Evolutionary conservation across 2,113 vertebrate genomes (phyloP).

Genomic region (Mola mola): DNA sequence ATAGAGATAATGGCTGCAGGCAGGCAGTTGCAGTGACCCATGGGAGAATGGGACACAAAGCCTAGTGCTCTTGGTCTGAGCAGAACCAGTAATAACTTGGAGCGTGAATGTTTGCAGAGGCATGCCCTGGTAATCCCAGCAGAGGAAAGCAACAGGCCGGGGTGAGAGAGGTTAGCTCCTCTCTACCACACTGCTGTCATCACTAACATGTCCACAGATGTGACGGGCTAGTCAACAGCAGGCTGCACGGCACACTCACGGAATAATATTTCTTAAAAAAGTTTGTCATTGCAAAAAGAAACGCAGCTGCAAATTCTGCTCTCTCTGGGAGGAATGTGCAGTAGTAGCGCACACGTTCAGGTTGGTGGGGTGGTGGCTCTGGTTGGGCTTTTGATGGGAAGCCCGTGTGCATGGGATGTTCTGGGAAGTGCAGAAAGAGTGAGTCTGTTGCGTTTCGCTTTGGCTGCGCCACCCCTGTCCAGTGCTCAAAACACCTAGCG

Average conservation of each 20-base stretch:
- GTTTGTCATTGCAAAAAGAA: neutral
- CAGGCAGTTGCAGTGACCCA: slow-evolving; percentile 37
- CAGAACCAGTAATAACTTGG: slow-evolving; percentile 66
- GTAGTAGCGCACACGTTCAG: slow-evolving; percentile 40
- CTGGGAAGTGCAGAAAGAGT: slow-evolving; percentile 78
- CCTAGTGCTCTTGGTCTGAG: slow-evolving; percentile 30
- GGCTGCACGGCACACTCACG: slow-evolving; percentile 16
- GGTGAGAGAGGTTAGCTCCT: slow-evolving; percentile 61
- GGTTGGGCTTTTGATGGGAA: slow-evolving; percentile 55
- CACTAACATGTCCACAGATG: slow-evolving; percentile 19
- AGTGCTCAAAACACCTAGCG: slow-evolving; percentile 34
- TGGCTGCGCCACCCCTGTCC: slow-evolving; percentile 40
- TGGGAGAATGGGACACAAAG: slow-evolving; percentile 57
- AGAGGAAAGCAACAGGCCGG: slow-evolving; percentile 62
- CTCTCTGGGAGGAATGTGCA: slow-evolving; percentile 32
- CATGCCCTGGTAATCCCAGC: slow-evolving; percentile 67
- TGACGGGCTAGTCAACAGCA: slow-evolving; percentile 39
- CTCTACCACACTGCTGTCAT: slow-evolving; percentile 59
- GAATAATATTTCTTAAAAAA: neutral
- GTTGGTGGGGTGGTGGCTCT: slow-evolving; percentile 47
- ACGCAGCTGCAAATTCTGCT: slow-evolving; percentile 4
- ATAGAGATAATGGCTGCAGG: slow-evolving; percentile 45
- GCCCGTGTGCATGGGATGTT: slow-evolving; percentile 62
- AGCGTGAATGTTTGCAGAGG: slow-evolving; percentile 75
- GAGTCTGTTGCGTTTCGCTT: slow-evolving; percentile 69